phyloP scores from a whole-genome alignment of 2,888 invertebrate species.

The Mactromeris polynyma region DNA sequence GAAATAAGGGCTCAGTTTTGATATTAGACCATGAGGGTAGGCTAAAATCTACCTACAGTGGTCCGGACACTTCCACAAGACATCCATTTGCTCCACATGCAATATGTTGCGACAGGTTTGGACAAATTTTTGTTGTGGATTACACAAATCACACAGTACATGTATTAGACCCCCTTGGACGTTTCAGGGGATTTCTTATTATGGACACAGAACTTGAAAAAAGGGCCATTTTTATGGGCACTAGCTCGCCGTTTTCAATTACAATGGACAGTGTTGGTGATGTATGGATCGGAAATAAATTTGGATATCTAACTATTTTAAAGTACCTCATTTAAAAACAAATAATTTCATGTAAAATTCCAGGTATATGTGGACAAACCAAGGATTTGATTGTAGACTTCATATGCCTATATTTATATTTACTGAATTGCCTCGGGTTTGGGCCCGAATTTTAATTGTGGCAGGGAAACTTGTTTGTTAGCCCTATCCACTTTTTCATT shows the following conservation, averaged over 20 bases:
- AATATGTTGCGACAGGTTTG: conserved; percentile 73
- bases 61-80: conserved; percentile 55
- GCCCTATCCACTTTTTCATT: background rate
- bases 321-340: conserved; percentile 43
- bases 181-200: conserved; percentile 69
- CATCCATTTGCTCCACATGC: conserved; percentile 72
- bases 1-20: conserved; percentile 66
- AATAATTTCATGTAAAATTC: background rate
- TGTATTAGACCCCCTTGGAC: conserved; percentile 64
- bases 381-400: background rate
- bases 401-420: background rate
- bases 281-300: conserved; percentile 71
- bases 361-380: background rate
- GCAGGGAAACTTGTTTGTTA: no score
- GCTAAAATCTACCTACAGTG: conserved; percentile 58
- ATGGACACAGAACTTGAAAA: conserved; percentile 71
- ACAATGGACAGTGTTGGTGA: conserved; percentile 63
- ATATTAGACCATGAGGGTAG: conserved; percentile 69
- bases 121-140: conserved; percentile 75
- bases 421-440: background rate
- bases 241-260: conserved; percentile 69
- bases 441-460: background rate
- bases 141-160: conserved; percentile 73
- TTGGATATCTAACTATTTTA: conserved; percentile 66
- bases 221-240: conserved; percentile 70